Evolutionary conservation across 2,113 vertebrate genomes (phyloP).

Genomic region (Calidris pygmaea): DNA sequence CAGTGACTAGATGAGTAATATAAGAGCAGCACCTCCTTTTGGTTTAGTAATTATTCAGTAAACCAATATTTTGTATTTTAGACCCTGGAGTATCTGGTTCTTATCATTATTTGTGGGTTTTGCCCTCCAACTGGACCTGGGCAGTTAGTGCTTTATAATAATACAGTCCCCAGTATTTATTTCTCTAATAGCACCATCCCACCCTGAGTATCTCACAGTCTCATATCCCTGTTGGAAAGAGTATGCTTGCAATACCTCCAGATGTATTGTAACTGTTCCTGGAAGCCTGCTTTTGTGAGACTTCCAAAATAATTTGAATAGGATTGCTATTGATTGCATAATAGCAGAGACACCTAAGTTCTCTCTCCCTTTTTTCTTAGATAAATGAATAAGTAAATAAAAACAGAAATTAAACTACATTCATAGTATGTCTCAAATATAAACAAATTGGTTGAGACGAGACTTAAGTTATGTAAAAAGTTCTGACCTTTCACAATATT

Average conservation of each 20-base stretch:
- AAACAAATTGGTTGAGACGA: not conserved
- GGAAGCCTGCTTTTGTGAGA: not conserved
- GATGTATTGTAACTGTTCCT: not conserved
- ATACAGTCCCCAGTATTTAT: not conserved
- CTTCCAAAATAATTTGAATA: not conserved
- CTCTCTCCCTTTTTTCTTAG: not conserved
- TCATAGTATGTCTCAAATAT: not conserved
- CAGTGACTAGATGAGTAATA: not conserved
- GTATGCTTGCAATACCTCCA: not conserved
- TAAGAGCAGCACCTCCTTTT: not conserved
- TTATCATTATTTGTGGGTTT: not conserved
- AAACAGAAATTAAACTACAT: not conserved
- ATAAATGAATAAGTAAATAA: not conserved
- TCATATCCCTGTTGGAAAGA: not conserved
- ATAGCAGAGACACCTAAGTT: not conserved
- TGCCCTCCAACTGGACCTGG: not conserved
- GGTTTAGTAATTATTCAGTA: not conserved
- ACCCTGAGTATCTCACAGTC: not conserved
- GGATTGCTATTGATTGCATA: not conserved
- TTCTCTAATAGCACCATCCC: not conserved
- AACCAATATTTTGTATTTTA: not conserved
- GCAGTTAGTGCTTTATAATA: not conserved
- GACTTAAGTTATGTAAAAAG: not conserved
- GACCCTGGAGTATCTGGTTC: not conserved
- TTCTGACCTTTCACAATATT: not conserved